Conservation (phyloP, 2,888 invertebrate genomes). For the Eueremaeus valkanovi region DNA sequence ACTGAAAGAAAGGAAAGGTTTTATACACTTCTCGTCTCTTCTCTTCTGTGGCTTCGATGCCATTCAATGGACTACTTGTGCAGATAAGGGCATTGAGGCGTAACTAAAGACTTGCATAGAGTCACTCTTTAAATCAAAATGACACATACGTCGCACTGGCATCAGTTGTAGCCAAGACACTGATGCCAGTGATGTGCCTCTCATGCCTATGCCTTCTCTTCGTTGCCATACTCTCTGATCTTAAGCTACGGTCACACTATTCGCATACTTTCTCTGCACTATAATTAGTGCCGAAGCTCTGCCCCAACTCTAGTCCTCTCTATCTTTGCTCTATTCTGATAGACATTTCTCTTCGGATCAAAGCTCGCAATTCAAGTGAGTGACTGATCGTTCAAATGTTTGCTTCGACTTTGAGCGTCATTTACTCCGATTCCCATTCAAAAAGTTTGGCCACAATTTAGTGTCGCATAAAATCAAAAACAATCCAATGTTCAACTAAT, state of each 20-base stretch:
- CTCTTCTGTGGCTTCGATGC: not conserved
- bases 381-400: not conserved
- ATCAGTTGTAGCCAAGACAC: not conserved
- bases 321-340: not conserved
- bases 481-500: not conserved
- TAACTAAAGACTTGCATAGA: slow-evolving; percentile 1
- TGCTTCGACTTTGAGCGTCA: not conserved
- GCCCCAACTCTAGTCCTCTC: not conserved
- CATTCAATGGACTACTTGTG: not conserved
- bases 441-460: not conserved
- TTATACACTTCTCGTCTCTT: too few species aligned
- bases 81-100: slow-evolving; percentile 1
- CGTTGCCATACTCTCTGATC: too few species aligned
- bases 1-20: not conserved
- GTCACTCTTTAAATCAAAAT: not conserved
- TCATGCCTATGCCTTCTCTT: too few species aligned
- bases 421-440: not conserved
- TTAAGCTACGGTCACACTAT: too few species aligned
- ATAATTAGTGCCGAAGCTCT: too few species aligned
- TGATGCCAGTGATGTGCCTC: not conserved
- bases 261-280: not conserved
- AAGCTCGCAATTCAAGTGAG: not conserved
- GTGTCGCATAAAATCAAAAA: not conserved
- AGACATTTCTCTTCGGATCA: not conserved
- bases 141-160: not conserved